Base-by-base conservation (phyloP, 2,797 vertebrate species). In the Argya squamiceps region DNA sequence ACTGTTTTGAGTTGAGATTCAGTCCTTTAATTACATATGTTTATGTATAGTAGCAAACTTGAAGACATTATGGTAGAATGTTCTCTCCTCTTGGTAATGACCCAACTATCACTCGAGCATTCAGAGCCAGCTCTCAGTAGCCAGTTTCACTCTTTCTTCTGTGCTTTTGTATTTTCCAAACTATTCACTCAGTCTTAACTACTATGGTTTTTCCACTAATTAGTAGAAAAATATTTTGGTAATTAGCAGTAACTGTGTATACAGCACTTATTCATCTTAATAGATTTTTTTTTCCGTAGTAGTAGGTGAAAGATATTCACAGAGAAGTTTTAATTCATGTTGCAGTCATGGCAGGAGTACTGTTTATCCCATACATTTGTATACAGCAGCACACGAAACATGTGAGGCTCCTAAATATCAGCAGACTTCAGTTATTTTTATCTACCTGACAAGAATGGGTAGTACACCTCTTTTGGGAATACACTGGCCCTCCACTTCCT, bases 1-100 rank as follows among this genome's bases (percentile, higher is more conserved):
- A 82, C 79, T 97, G 90, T 97, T 97, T 97, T 88, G 81, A 93
- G 82, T 91, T 96, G 94, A 96, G 92, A 93, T 96, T 96, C 92
- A 95, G 84, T 91, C 87, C 92, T 96, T 95, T 94, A 96, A 90
- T 95, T 96, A 94, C 56, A 84, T 94, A 93, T 97, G 92, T 96
- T 95, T 95, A 93, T 95, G 82, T 91, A 88, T 58, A 96, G 85
- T 89, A 94, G 62, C 87, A 96, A 95, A 95, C 87, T 96, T 96
- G 93, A 95, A 96, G 96, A 96, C 92, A 92, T 96, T 96, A 95
- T 96, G 92, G 84, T 96, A 60, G 92, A 95, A 90, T 96, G 91
- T 96, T 96, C 94, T 95, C 80, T 93, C 21, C 71, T 92, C 56
- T 96, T 97, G 96, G 93, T 96, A 96, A 55, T 97, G 96, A 97